Evolutionary conservation across 2,888 invertebrate genomes (phyloP).

Genomic region (Mimas tiliae): DNA sequence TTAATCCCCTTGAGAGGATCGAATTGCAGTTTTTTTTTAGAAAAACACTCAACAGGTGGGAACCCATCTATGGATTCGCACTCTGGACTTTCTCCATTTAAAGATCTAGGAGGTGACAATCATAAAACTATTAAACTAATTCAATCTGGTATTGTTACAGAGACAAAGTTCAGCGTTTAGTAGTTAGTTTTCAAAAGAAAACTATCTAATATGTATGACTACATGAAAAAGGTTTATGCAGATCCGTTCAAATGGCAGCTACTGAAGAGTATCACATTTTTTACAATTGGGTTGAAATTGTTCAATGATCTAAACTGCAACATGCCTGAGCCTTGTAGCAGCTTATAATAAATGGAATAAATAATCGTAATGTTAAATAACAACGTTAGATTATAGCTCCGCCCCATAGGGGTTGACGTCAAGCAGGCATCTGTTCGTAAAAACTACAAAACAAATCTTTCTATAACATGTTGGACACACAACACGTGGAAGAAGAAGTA

Average conservation of each 20-base stretch:
- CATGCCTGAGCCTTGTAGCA: not conserved
- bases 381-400: not conserved
- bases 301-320: constrained; percentile 47
- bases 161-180: not conserved
- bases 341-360: not conserved
- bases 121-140: too few species aligned
- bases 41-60: too few species aligned
- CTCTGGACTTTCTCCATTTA: too few species aligned
- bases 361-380: not conserved
- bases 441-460: too few species aligned
- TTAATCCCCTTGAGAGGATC: too few species aligned
- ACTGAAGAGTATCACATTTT: constrained; percentile 48
- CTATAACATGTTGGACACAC: too few species aligned
- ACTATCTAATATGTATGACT: not conserved
- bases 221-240: constrained; percentile 35
- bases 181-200: not conserved
- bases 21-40: too few species aligned
- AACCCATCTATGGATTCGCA: too few species aligned
- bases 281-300: constrained; percentile 50
- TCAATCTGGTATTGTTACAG: not conserved
- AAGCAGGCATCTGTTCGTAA: too few species aligned
- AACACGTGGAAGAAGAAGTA: too few species aligned
- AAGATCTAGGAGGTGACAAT: too few species aligned
- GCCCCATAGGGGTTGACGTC: too few species aligned
- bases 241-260: constrained; percentile 50